These are phyloP conservation scores for Euborellia annulipes DNA, from an alignment of 1,140 invertebrate species.

Conservation along the genomic window DNA sequence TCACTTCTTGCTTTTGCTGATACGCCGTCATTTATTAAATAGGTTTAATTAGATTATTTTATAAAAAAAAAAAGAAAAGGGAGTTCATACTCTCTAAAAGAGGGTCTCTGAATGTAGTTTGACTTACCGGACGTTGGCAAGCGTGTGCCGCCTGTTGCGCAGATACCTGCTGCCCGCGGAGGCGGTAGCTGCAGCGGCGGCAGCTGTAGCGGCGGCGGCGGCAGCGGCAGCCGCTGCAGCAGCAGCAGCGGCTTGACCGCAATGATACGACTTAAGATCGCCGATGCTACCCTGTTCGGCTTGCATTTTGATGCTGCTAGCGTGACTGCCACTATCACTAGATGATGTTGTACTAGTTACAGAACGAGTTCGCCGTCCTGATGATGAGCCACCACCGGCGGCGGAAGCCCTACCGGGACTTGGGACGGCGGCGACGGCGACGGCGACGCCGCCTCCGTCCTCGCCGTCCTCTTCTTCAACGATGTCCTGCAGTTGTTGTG, in stretches of 20 bases:
- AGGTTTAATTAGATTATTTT: too few species aligned
- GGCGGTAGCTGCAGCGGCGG: too few species aligned
- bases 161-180: conserved; percentile 43
- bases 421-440: conserved; percentile 3
- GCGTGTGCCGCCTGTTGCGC: conserved; percentile 63
- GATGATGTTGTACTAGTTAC: conserved; percentile 25
- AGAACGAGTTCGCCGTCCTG: conserved; percentile 28
- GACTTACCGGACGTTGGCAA: conserved; percentile 79
- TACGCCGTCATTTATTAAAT: too few species aligned
- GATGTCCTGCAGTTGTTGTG: conserved; percentile 32
- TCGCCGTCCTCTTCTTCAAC: conserved; percentile 33
- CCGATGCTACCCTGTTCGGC: conserved; percentile 76
- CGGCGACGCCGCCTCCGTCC: conserved; percentile 1
- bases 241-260: too few species aligned
- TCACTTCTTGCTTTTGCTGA: too few species aligned
- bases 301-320: conserved; percentile 51
- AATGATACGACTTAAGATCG: conserved; percentile 67
- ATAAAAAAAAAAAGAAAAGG: too few species aligned
- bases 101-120: conserved; percentile 14
- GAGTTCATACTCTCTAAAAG: too few species aligned
- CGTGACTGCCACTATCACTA: conserved; percentile 22
- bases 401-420: background rate
- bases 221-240: too few species aligned
- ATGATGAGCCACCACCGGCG: conserved; percentile 16
- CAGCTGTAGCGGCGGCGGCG: too few species aligned